Base-by-base conservation (phyloP, 2,797 vertebrate species). In the Onychomys torridus region DNA sequence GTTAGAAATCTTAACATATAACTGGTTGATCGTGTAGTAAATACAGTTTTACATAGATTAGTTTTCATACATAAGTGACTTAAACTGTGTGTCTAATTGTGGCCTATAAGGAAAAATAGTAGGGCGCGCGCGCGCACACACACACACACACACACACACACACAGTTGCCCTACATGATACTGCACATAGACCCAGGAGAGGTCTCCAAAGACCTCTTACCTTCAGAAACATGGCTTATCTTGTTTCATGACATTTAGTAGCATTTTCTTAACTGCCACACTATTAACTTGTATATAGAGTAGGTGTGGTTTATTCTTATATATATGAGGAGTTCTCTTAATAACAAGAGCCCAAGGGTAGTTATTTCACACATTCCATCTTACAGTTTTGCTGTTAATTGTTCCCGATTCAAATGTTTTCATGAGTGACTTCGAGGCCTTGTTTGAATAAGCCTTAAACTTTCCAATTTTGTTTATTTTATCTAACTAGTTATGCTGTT, bases 61-160 rank as follows among this genome's bases (percentile, higher is more conserved):
- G 37, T 17, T 96, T 91, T 93, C 21, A 94, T 19, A 79, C 16
- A 23, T 65, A n/a, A 27, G 34, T 90, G 67, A n/a, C 25, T 89
- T 84, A 84, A 92, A 59, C 61, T 40, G 73, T 25, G 2, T 73
- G 29, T 69, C 17, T 65, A 14, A 40, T 3, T 90, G 69, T 90
- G 55, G 59, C 32, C 77, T 95, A 29, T 82, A 63, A 96, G 52
- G 89, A 82, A 93, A 91, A 97, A 93, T n/a, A n/a, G 81, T 92
- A 94, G 67, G 77, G 46, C 73, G 27, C n/a, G 32, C 10, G 1
- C 65, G 79, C 90, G 40, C 19, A 84, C 90, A 49, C 19, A 57
- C n/a, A 29, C 17, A 59, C 49, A 7, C 52, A 61, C 63, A 65
- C 63, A 65, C 27, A 43, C 9, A 1, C 73, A 85, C 91, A 43